Evolutionary conservation across 2,113 vertebrate genomes (phyloP).

Genomic region (Nesogale talazaci): DNA sequence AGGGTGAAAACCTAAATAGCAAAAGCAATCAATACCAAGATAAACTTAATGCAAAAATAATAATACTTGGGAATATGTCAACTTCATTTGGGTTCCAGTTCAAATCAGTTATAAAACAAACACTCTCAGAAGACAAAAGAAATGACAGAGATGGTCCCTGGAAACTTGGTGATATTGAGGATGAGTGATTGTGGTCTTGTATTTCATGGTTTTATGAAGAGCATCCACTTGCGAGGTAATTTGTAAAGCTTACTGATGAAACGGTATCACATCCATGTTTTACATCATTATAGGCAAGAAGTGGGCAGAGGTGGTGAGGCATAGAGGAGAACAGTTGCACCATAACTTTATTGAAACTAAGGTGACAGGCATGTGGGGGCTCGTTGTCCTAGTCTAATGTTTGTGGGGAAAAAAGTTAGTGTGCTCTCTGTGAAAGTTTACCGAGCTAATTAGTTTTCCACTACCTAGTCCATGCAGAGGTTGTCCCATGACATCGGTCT

Average conservation of each 20-base stretch:
- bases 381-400: neutral
- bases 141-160: neutral
- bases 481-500: neutral
- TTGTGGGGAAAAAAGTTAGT: neutral
- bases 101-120: neutral
- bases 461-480: neutral
- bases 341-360: neutral
- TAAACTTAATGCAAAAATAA: conserved; percentile 8
- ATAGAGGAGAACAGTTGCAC: neutral
- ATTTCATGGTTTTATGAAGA: neutral
- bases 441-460: neutral
- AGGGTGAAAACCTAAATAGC: conserved; percentile 14
- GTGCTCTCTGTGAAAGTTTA: neutral
- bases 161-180: neutral
- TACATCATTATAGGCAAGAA: neutral
- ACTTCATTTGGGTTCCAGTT: neutral
- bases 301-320: neutral
- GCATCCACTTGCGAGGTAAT: neutral
- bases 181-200: neutral
- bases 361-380: neutral
- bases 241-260: conserved; percentile 11
- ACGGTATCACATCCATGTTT: neutral
- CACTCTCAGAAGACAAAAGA: neutral
- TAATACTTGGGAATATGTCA: neutral
- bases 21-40: neutral